Evolutionary conservation across 2,888 invertebrate genomes (phyloP).

Genomic region (Mystacides longicornis): DNA sequence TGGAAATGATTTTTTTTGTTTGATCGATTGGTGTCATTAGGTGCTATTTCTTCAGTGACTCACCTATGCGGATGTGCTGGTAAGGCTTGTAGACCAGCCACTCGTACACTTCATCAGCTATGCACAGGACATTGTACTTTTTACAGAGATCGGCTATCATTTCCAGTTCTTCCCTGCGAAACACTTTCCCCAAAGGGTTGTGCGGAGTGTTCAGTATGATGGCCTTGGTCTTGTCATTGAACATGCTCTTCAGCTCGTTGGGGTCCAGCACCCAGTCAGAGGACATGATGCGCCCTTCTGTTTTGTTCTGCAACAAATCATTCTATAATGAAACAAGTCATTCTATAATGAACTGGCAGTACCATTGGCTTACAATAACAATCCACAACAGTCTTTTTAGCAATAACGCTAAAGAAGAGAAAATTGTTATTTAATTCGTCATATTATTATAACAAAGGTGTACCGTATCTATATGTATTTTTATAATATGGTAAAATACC

Average conservation of each 20-base stretch:
- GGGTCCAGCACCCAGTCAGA: slow-evolving; percentile 87
- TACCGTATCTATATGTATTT: too few relatives aligned
- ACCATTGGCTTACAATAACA: too few relatives aligned
- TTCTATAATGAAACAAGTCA: slow-evolving; percentile 10
- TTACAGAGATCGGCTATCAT: slow-evolving; percentile 82
- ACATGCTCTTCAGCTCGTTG: slow-evolving; percentile 68
- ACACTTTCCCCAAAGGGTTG: slow-evolving; percentile 95
- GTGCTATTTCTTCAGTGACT: too few relatives aligned
- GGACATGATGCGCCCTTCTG: slow-evolving; percentile 53
- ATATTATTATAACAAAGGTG: too few relatives aligned
- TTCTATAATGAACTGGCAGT: too few relatives aligned
- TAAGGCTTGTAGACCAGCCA: slow-evolving; percentile 85
- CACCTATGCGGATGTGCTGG: slow-evolving; percentile 86
- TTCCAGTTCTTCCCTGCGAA: slow-evolving; percentile 58
- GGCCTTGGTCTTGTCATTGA: slow-evolving; percentile 85
- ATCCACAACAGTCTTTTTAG: too few relatives aligned
- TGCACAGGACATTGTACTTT: slow-evolving; percentile 84
- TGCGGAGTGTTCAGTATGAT: slow-evolving; percentile 96
- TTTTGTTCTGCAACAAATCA: slow-evolving; percentile 36
- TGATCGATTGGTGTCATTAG: too few relatives aligned
- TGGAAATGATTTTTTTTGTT: neutral
- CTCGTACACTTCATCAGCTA: slow-evolving; percentile 98
- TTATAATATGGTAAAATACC: too few relatives aligned
- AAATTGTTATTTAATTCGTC: too few relatives aligned
- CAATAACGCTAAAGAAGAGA: too few relatives aligned